Conservation (phyloP, 2,797 vertebrate species). For the Enteromius thamalakanensis region DNA sequence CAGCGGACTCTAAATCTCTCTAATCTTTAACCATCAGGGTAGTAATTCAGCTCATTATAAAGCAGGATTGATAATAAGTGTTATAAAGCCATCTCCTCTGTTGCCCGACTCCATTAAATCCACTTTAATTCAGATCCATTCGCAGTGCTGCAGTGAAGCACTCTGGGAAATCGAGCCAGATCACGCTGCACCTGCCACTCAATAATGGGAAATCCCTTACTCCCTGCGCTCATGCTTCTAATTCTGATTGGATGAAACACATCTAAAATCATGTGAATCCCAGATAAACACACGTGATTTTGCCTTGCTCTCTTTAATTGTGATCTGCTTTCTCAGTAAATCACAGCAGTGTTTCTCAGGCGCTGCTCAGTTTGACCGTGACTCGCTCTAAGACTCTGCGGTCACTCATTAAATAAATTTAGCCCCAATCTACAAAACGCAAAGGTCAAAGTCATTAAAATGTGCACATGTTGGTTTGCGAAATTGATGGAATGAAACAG, state of each 20-base stretch:
- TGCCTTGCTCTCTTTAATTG: no score
- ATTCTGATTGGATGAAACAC: background rate
- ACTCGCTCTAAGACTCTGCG: background rate
- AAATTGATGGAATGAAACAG: constrained; percentile 14
- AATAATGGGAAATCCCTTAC: background rate
- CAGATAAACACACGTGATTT: background rate
- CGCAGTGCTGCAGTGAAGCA: constrained; percentile 42
- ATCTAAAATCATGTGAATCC: background rate
- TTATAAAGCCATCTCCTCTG: constrained; percentile 69
- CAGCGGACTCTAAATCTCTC: constrained; percentile 68
- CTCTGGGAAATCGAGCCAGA: constrained; percentile 17
- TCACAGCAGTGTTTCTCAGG: background rate
- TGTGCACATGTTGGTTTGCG: constrained; percentile 20
- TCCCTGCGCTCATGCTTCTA: background rate
- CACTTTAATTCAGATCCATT: constrained; percentile 66
- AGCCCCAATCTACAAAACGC: constrained; percentile 14
- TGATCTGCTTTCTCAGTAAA: no score
- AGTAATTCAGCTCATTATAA: constrained; percentile 78
- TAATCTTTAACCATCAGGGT: constrained; percentile 79
- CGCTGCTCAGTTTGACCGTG: background rate
- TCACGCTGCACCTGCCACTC: constrained; percentile 30
- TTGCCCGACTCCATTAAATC: constrained; percentile 66
- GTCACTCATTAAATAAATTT: constrained; percentile 31
- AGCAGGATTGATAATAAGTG: constrained; percentile 71
- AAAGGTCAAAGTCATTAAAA: constrained; percentile 44